phyloP scores from a whole-genome alignment of 2,113 vertebrate genomes.

The Syngnathus scovelli region DNA sequence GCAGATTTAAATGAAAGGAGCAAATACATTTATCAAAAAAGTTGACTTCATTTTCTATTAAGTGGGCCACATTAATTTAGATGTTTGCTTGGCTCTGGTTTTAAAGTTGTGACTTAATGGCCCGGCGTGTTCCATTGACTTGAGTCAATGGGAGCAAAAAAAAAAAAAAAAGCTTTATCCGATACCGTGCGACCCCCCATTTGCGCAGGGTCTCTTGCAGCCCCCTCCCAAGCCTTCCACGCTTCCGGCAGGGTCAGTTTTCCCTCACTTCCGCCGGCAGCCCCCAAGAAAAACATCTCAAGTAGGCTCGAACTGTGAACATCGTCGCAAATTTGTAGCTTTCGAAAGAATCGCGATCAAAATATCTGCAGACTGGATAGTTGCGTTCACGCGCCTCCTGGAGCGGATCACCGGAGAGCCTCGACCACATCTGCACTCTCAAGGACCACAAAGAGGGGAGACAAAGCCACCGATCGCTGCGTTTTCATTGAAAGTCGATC shows the following conservation, averaged over 20 bases:
- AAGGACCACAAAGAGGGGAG: neutral
- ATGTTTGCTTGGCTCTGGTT: too few species aligned
- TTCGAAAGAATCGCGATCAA: neutral
- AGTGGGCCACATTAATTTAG: too few species aligned
- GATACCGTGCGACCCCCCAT: neutral
- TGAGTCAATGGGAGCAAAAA: neutral
- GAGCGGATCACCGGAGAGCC: neutral
- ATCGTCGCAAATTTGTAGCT: neutral
- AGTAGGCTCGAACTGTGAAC: neutral
- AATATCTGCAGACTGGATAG: neutral
- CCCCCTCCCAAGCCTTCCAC: neutral
- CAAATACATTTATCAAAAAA: too few species aligned
- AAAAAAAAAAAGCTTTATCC: neutral
- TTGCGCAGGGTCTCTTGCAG: neutral
- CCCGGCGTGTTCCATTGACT: neutral
- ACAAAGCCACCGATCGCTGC: neutral
- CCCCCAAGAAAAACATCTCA: neutral
- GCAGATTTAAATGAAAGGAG: too few species aligned
- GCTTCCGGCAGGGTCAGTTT: conserved; percentile 2
- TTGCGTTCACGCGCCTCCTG: conserved; percentile 2
- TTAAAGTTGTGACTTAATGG: too few species aligned
- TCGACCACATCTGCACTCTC: neutral
- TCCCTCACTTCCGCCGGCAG: neutral
- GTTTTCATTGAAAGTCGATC: neutral
- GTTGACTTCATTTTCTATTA: too few species aligned